phyloP scores from a whole-genome alignment of 2,888 invertebrate genomes.

The Tromatobia lineatoria region DNA sequence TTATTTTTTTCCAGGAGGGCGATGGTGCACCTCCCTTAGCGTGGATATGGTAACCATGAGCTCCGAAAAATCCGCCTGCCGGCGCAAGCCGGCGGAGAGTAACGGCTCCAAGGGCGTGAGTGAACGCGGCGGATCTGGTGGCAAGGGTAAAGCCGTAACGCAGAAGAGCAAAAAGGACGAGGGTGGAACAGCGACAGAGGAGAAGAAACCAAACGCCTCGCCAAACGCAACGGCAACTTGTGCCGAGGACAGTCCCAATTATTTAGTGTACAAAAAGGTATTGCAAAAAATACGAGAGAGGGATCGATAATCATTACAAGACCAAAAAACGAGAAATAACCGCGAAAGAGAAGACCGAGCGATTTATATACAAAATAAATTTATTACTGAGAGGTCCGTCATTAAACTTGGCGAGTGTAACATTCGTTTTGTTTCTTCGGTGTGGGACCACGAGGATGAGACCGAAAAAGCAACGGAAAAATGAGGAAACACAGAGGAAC shows the following conservation, averaged over 20 bases:
- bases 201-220: slow-evolving; percentile 60
- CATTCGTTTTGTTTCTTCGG: slow-evolving; percentile 51
- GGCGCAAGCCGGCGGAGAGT: slow-evolving; percentile 87
- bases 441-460: slow-evolving; percentile 13
- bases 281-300: neutral
- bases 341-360: neutral
- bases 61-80: slow-evolving; percentile 88
- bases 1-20: slow-evolving; percentile 83
- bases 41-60: slow-evolving; percentile 90
- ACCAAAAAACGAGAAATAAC: slow-evolving; percentile 1
- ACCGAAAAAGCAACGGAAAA: slow-evolving; percentile 30
- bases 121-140: slow-evolving; percentile 71
- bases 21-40: slow-evolving; percentile 87
- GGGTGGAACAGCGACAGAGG: slow-evolving; percentile 62
- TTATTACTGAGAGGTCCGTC: slow-evolving; percentile 28
- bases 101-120: slow-evolving; percentile 81
- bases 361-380: slow-evolving; percentile 9
- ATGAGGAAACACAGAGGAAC: slow-evolving; percentile 37
- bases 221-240: slow-evolving; percentile 86
- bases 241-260: slow-evolving; percentile 94
- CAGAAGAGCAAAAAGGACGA: slow-evolving; percentile 65
- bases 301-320: neutral
- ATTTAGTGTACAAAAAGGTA: slow-evolving; percentile 95
- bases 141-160: slow-evolving; percentile 68
- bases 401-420: slow-evolving; percentile 37